These are phyloP conservation scores for Apamea sordens DNA, from an alignment of 2,888 invertebrate genomes.

Conservation along the genomic window DNA sequence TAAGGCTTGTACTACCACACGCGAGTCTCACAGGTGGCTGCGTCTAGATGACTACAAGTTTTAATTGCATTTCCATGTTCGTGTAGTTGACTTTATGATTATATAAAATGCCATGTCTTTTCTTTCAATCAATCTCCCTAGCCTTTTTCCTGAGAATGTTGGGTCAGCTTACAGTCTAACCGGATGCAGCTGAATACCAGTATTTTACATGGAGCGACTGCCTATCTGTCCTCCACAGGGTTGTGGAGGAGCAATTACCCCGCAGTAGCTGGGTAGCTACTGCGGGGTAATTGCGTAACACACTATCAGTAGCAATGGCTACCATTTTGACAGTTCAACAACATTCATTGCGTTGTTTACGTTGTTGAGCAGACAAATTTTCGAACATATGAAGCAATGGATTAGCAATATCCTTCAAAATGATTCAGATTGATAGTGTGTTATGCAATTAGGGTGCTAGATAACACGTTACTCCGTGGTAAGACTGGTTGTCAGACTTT, in stretches of 20 bases:
- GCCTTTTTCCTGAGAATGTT: too few species aligned
- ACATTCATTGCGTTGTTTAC: too few species aligned
- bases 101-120: neutral
- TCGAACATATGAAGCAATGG: too few species aligned
- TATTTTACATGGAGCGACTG: neutral
- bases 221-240: neutral
- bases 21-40: slow-evolving; percentile 8
- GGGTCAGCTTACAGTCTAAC: neutral
- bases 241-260: too few species aligned
- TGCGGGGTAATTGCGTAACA: too few species aligned
- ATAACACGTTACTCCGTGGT: neutral
- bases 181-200: neutral
- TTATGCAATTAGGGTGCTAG: neutral
- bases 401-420: too few species aligned
- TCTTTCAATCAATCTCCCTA: too few species aligned
- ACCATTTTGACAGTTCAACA: too few species aligned
- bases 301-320: neutral
- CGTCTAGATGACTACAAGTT: slow-evolving; percentile 3
- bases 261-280: too few species aligned
- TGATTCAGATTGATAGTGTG: too few species aligned
- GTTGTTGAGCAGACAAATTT: too few species aligned
- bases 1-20: slow-evolving; percentile 30
- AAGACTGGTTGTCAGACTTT: neutral
- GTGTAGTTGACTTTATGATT: neutral
- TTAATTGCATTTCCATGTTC: slow-evolving; percentile 18